These are phyloP conservation scores for Agapornis canus DNA, from an alignment of 2,797 vertebrate genomes.

Conservation along the genomic window DNA sequence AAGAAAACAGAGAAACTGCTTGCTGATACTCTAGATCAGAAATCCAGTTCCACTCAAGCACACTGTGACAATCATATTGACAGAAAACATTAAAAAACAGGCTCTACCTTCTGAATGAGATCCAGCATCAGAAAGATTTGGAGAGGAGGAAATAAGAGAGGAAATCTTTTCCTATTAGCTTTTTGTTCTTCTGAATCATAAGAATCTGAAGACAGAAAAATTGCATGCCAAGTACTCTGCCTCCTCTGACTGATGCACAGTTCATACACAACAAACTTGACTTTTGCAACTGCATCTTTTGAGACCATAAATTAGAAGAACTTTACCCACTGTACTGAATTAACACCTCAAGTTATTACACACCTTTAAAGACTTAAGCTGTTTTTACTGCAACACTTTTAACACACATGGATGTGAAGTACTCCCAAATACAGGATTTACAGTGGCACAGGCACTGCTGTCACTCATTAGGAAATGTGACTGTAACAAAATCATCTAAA, in stretches of 20 bases:
- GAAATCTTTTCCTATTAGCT: constrained; percentile 36
- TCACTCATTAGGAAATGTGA: not conserved
- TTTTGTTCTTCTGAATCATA: constrained; percentile 50
- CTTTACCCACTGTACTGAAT: not conserved
- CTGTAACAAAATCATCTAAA: not conserved
- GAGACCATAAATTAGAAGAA: not conserved
- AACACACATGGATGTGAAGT: not conserved
- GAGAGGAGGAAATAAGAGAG: constrained; percentile 49
- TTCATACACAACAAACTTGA: not conserved
- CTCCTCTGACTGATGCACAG: constrained; percentile 22
- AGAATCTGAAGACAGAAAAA: constrained; percentile 54
- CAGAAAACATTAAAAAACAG: constrained; percentile 21
- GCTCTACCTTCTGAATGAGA: constrained; percentile 44
- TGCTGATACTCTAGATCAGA: not conserved
- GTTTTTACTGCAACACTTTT: not conserved
- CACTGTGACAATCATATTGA: not conserved
- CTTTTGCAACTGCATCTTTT: not conserved
- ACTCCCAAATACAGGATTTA: not conserved
- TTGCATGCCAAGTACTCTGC: constrained; percentile 9
- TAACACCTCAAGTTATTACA: not conserved
- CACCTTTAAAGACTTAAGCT: not conserved
- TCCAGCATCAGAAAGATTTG: constrained; percentile 48
- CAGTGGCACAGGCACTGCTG: not conserved
- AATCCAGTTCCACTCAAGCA: not conserved
- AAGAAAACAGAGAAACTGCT: not conserved